phyloP scores from a whole-genome alignment of 2,888 invertebrate species.

The Plagodis dolabraria region DNA sequence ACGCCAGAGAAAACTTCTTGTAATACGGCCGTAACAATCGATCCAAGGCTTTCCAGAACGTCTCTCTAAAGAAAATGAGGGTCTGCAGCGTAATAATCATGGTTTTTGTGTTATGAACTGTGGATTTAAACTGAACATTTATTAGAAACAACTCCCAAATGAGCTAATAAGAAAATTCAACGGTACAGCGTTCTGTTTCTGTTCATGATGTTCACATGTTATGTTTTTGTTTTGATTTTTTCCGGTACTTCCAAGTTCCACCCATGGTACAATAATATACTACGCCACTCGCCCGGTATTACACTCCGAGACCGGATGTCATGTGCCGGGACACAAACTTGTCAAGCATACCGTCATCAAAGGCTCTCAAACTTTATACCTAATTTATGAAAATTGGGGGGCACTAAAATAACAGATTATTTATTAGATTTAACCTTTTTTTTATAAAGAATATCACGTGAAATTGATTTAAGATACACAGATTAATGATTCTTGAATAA shows the following conservation, averaged over 20 bases:
- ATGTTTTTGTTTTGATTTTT: conserved; percentile 46
- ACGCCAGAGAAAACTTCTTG: conserved; percentile 55
- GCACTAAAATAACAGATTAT: too few relatives aligned
- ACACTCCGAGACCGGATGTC: too few relatives aligned
- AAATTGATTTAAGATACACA: too few relatives aligned
- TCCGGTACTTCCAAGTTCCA: neutral
- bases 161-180: conserved; percentile 42
- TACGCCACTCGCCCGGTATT: too few relatives aligned
- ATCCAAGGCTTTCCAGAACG: conserved; percentile 62
- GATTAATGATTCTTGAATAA: too few relatives aligned
- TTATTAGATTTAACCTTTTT: too few relatives aligned
- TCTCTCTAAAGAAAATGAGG: conserved; percentile 70
- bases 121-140: conserved; percentile 55
- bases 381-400: too few relatives aligned
- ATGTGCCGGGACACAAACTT: too few relatives aligned
- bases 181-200: conserved; percentile 25
- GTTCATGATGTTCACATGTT: conserved; percentile 75
- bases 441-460: too few relatives aligned
- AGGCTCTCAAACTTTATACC: too few relatives aligned
- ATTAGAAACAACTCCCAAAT: conserved; percentile 42
- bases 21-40: conserved; percentile 68
- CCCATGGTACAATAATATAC: too few relatives aligned
- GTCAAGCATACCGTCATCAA: too few relatives aligned
- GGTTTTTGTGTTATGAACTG: conserved; percentile 58
- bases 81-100: conserved; percentile 79